These are phyloP conservation scores for Saturnia pavonia DNA, from an alignment of 2,888 invertebrate species.

Conservation along the genomic window DNA sequence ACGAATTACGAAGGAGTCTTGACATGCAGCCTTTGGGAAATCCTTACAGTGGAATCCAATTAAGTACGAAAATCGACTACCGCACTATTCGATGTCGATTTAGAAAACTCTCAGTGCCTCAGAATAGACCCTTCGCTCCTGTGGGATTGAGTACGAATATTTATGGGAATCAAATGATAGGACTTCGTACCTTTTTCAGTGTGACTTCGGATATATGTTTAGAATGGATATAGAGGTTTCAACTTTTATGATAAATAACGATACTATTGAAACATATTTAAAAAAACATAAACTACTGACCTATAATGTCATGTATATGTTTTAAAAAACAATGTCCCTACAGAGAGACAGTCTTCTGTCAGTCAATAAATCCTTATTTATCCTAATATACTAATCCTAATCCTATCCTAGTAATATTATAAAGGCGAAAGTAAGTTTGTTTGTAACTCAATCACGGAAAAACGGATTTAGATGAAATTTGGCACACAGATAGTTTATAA, in stretches of 20 bases:
- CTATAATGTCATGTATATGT: background rate
- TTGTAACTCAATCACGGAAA: no score
- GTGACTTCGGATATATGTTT: conserved; percentile 26
- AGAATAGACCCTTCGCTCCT: conserved; percentile 37
- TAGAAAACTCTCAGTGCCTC: conserved; percentile 34
- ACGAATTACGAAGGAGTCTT: conserved; percentile 20
- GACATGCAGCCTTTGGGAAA: conserved; percentile 38
- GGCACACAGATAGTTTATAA: no score
- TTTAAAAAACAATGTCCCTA: background rate
- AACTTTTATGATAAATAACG: conserved; percentile 9
- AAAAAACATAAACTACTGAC: background rate
- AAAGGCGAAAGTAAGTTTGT: no score
- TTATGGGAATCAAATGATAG: conserved; percentile 47
- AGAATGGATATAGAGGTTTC: conserved; percentile 19
- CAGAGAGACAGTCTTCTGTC: background rate
- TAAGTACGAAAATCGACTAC: conserved; percentile 26
- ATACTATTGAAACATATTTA: background rate
- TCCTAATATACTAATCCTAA: no score
- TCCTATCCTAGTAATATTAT: no score
- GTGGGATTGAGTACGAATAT: conserved; percentile 37
- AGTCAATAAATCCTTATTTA: background rate
- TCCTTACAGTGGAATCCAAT: conserved; percentile 43
- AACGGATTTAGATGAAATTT: no score
- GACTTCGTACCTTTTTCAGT: conserved; percentile 34
- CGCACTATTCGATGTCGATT: conserved; percentile 26